Evolutionary conservation across 2,113 vertebrate species (phyloP).

Genomic region (Coturnix japonica): DNA sequence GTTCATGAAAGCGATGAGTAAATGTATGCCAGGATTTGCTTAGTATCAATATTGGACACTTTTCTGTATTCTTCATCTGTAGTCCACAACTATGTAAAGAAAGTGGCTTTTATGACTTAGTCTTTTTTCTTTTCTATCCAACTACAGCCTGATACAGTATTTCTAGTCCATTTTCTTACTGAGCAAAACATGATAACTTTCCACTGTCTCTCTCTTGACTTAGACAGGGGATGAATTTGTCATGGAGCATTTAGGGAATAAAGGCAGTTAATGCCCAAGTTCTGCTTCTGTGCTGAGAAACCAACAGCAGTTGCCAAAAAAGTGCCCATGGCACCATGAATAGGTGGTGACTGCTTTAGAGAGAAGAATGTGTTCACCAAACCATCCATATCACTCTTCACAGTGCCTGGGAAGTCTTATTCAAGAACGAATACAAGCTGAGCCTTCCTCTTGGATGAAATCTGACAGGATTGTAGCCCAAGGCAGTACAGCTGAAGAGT

Average conservation of each 20-base stretch:
- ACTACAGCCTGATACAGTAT: background rate
- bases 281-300: background rate
- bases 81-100: background rate
- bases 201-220: background rate
- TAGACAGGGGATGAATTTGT: background rate
- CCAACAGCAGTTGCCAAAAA: background rate
- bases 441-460: background rate
- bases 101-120: background rate
- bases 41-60: background rate
- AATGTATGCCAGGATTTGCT: background rate
- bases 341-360: background rate
- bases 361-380: background rate
- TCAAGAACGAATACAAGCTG: background rate
- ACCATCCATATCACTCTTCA: background rate
- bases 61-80: background rate
- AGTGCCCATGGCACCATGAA: background rate
- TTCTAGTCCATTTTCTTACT: background rate
- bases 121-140: background rate
- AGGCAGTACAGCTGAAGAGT: slow-evolving; percentile 16
- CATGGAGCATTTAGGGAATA: background rate
- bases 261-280: background rate
- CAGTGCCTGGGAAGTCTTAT: background rate
- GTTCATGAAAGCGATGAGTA: background rate
- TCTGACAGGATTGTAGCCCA: slow-evolving; percentile 35
- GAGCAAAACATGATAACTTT: background rate